Conservation (phyloP, 2,888 invertebrate species). For the Melanostoma scalare region DNA sequence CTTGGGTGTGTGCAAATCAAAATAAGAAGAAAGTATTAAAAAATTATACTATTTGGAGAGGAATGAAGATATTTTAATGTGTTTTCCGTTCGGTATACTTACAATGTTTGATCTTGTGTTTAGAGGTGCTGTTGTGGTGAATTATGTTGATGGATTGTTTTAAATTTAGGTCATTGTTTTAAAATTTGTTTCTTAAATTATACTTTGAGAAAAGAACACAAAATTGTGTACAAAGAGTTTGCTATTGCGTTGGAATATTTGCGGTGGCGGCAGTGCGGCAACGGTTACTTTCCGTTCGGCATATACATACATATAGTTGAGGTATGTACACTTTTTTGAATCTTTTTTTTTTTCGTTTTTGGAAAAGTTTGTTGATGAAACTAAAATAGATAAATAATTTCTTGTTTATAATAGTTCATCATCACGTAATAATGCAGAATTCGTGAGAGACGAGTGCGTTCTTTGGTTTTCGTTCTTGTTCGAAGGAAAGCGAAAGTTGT, state of each 20-base stretch:
- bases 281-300: conserved; percentile 6
- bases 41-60: conserved; percentile 64
- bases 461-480: conserved; percentile 37
- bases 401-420: conserved; percentile 46
- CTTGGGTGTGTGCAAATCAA: conserved; percentile 64
- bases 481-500: conserved; percentile 62
- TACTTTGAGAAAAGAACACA: not conserved
- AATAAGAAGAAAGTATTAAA: conserved; percentile 56
- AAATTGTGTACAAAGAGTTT: conserved; percentile 40
- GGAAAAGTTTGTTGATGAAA: conserved; percentile 22
- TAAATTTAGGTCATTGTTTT: conserved; percentile 71
- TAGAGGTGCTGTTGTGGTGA: conserved; percentile 63
- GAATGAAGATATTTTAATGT: conserved; percentile 66
- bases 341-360: too few species aligned
- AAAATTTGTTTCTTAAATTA: conserved; percentile 42
- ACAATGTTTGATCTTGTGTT: conserved; percentile 66
- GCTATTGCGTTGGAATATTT: conserved; percentile 45
- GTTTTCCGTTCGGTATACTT: conserved; percentile 31
- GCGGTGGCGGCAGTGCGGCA: conserved; percentile 3
- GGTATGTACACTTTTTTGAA: conserved; percentile 22
- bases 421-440: conserved; percentile 60
- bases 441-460: conserved; percentile 38
- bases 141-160: conserved; percentile 70
- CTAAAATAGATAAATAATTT: conserved; percentile 34
- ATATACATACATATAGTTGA: not conserved